Percentiles rank a stretch among this genome's conserved stretches.
Evolutionary conservation across 1,140 invertebrate species (phyloP).

Genomic region (Brachionus paranguensis): DNA sequence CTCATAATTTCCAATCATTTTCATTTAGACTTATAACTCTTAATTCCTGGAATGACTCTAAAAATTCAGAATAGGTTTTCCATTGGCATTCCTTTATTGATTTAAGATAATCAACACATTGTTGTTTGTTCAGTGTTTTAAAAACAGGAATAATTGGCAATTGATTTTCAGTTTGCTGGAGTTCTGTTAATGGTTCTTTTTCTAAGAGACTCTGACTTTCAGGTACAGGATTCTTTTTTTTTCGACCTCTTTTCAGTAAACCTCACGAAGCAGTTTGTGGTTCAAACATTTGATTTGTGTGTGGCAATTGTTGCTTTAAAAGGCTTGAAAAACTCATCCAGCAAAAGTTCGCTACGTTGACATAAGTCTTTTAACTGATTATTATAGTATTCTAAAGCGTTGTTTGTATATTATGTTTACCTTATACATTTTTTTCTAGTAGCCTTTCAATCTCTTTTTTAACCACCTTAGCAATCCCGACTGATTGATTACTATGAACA

Average conservation of each 20-base stretch:
- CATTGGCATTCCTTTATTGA: neutral
- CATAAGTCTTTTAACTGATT: no score
- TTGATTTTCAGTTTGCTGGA: neutral
- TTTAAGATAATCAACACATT: neutral
- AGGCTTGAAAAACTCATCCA: neutral
- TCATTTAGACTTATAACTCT: neutral
- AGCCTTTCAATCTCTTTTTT: neutral
- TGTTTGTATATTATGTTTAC: neutral
- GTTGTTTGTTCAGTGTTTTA: neutral
- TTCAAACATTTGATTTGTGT: neutral
- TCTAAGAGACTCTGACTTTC: neutral
- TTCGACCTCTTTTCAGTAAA: neutral
- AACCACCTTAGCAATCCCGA: neutral
- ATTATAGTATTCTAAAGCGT: neutral
- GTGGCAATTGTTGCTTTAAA: neutral
- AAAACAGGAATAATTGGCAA: neutral
- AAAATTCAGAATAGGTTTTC: neutral
- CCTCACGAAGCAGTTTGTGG: neutral
- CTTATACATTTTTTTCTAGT: neutral
- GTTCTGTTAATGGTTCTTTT: neutral
- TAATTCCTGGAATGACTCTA: neutral
- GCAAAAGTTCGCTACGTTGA: no score
- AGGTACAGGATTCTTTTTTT: neutral
- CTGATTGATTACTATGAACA: neutral
- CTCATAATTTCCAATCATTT: neutral